Percentiles rank a stretch among this genome's conserved stretches.
These are phyloP conservation scores for Aselliscus stoliczkanus DNA, from an alignment of 2,797 vertebrate species.

Conservation along the genomic window DNA sequence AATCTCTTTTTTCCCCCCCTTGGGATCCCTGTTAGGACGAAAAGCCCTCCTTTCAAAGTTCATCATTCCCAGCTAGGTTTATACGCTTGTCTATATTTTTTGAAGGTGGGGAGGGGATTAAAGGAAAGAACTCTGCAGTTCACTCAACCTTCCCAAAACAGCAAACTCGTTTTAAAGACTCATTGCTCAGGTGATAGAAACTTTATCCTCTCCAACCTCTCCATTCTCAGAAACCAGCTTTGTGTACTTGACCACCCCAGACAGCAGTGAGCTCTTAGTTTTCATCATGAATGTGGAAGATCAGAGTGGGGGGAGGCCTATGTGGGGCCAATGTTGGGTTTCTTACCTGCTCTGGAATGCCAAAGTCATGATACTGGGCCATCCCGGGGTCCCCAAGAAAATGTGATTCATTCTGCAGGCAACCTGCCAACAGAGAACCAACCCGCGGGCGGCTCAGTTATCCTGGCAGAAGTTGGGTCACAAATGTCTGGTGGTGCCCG, in stretches of 20 bases:
- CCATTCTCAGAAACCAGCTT: constrained; percentile 69
- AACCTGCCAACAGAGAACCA: background rate
- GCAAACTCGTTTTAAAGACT: constrained; percentile 65
- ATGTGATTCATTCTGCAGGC: constrained; percentile 48
- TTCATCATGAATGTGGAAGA: background rate
- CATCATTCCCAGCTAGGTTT: constrained; percentile 13
- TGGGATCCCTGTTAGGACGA: background rate
- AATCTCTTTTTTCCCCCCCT: background rate
- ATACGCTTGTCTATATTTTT: constrained; percentile 16
- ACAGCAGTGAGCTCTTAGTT: constrained; percentile 3
- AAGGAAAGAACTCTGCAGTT: background rate
- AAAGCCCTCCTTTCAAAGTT: background rate
- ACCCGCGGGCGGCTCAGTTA: background rate
- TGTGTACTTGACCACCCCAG: constrained; percentile 35
- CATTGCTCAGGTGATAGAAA: constrained; percentile 68
- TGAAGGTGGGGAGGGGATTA: background rate
- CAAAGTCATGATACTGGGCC: constrained; percentile 42
- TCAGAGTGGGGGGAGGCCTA: background rate
- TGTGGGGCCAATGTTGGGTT: background rate
- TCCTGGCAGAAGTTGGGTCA: background rate
- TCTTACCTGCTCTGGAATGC: constrained; percentile 51
- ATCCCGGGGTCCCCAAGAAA: constrained; percentile 38
- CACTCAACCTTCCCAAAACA: constrained; percentile 46
- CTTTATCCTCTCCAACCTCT: constrained; percentile 62
- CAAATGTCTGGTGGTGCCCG: background rate